Conservation (phyloP, 2,888 invertebrate genomes). For the Acleris emargana region DNA sequence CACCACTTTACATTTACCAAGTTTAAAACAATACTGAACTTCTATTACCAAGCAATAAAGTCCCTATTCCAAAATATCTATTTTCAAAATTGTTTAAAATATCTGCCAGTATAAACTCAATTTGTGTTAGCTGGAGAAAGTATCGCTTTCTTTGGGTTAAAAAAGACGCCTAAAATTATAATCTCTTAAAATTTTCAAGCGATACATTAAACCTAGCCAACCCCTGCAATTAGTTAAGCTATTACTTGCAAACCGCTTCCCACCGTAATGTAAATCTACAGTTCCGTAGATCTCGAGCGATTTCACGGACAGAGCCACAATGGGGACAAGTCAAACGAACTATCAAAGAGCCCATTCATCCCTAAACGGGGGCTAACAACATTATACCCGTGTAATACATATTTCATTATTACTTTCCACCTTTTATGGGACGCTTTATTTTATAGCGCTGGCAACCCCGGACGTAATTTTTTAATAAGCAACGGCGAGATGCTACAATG, state of each 20-base stretch:
- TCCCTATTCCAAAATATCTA: slow-evolving; percentile 36
- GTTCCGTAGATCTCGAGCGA: slow-evolving; percentile 65
- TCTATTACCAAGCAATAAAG: slow-evolving; percentile 44
- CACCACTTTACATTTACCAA: slow-evolving; percentile 37
- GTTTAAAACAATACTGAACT: slow-evolving; percentile 23
- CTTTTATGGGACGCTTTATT: slow-evolving; percentile 78
- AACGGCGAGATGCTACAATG: slow-evolving; percentile 59
- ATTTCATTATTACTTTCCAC: slow-evolving; percentile 81
- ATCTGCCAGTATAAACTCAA: slow-evolving; percentile 51
- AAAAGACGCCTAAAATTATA: slow-evolving; percentile 34
- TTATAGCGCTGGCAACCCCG: slow-evolving; percentile 74
- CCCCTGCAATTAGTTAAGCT: slow-evolving; percentile 70
- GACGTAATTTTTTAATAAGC: slow-evolving; percentile 60
- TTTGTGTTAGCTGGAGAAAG: slow-evolving; percentile 64
- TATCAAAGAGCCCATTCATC: slow-evolving; percentile 70
- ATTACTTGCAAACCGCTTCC: slow-evolving; percentile 56
- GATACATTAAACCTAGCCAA: slow-evolving; percentile 30
- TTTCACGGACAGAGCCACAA: slow-evolving; percentile 79
- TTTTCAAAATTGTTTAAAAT: slow-evolving; percentile 38
- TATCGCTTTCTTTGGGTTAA: slow-evolving; percentile 56
- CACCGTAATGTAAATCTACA: slow-evolving; percentile 63
- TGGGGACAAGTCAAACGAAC: slow-evolving; percentile 76
- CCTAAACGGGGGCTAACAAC: slow-evolving; percentile 78
- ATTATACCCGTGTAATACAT: slow-evolving; percentile 83
- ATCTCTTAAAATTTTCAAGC: slow-evolving; percentile 22